These are phyloP conservation scores for Ophioninae sp. DNA, from an alignment of 2,888 invertebrate species.

Conservation along the genomic window DNA sequence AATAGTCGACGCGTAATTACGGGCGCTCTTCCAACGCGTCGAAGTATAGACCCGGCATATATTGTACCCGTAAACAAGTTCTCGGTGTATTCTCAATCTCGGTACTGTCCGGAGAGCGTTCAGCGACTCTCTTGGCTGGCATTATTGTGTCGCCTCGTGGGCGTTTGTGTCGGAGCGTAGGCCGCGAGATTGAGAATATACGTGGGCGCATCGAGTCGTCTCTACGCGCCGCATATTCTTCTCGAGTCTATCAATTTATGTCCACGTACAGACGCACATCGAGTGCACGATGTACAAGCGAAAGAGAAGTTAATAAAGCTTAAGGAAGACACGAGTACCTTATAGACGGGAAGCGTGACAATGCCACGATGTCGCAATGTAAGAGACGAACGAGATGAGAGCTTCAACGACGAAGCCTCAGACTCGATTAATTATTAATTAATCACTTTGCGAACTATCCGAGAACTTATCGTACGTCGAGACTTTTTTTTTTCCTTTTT, in stretches of 20 bases:
- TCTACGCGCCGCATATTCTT: constrained; percentile 42
- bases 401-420: not conserved
- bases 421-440: constrained; percentile 25
- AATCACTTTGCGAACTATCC: not conserved
- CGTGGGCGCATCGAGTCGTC: constrained; percentile 50
- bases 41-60: constrained; percentile 40
- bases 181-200: constrained; percentile 36
- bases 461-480: not conserved
- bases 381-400: constrained; percentile 7
- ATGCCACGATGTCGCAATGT: constrained; percentile 39
- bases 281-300: not conserved
- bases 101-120: constrained; percentile 48
- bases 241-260: constrained; percentile 25
- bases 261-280: not conserved
- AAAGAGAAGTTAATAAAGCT: constrained; percentile 51
- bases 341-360: constrained; percentile 27
- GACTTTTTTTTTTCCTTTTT: no score
- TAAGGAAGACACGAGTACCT: constrained; percentile 14
- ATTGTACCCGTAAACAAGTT: constrained; percentile 10
- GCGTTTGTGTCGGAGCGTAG: constrained; percentile 48
- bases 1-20: constrained; percentile 53
- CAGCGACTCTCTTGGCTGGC: constrained; percentile 8
- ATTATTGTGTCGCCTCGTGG: constrained; percentile 26
- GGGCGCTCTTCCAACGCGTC: constrained; percentile 53
- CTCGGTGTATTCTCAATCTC: constrained; percentile 51